Conservation (phyloP, 2,797 vertebrate genomes). For the Silurus lanzhouensis region DNA sequence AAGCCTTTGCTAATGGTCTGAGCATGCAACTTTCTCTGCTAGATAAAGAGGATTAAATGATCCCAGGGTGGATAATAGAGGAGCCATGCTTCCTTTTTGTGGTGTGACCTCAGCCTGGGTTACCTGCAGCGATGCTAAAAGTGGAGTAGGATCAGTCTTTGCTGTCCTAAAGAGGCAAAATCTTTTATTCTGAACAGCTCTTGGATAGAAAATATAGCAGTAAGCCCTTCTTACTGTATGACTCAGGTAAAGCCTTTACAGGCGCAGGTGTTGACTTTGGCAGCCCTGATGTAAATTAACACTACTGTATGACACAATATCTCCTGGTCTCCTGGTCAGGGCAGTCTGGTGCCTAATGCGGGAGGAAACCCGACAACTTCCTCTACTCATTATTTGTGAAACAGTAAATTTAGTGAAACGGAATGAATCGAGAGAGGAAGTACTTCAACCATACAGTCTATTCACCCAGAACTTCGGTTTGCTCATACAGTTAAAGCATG, state of each 20-base stretch:
- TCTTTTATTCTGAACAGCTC: constrained; percentile 15
- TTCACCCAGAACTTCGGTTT: constrained; percentile 1
- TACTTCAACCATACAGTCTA: background rate
- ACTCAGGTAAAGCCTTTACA: background rate
- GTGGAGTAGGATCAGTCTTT: constrained; percentile 26
- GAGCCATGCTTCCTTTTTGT: constrained; percentile 18
- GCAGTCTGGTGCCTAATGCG: constrained; percentile 48
- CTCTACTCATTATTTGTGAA: constrained; percentile 62
- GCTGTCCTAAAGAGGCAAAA: constrained; percentile 22
- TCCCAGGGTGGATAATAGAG: constrained; percentile 12
- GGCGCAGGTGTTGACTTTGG: constrained; percentile 7
- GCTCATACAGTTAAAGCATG: background rate
- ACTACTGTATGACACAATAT: constrained; percentile 9
- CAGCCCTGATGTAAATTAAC: constrained; percentile 8
- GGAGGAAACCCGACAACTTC: constrained; percentile 63
- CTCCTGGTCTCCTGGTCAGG: background rate
- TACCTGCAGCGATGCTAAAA: constrained; percentile 30
- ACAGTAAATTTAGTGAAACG: background rate
- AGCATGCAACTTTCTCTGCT: constrained; percentile 45
- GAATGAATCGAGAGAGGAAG: constrained; percentile 10
- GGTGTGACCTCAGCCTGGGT: constrained; percentile 26
- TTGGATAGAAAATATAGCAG: constrained; percentile 7
- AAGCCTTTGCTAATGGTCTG: constrained; percentile 50
- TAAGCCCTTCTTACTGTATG: constrained; percentile 27
- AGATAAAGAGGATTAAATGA: constrained; percentile 53